A percentile compares a stretch with the other conserved stretches of the same genome.
Evolutionary conservation across 2,888 invertebrate species (phyloP).

Genomic region (Thereva unica): DNA sequence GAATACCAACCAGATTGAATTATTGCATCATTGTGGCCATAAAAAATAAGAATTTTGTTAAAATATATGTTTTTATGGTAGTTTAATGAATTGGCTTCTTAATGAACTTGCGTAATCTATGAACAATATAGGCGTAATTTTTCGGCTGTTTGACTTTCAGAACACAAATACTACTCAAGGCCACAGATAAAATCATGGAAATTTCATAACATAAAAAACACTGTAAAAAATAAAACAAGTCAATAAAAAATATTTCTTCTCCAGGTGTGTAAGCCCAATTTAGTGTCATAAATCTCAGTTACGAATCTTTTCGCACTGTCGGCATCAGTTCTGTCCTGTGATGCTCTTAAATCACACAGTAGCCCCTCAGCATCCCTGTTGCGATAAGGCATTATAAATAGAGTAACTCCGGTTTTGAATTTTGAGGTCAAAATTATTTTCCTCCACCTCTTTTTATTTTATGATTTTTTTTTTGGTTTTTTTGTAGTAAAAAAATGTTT

Average conservation of each 20-base stretch:
- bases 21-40: too few relatives aligned
- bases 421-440: conserved; percentile 36
- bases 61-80: too few relatives aligned
- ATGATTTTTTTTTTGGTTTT: conserved; percentile 3
- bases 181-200: conserved; percentile 1
- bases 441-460: neutral
- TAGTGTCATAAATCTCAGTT: conserved; percentile 22
- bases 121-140: too few relatives aligned
- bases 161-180: conserved; percentile 12
- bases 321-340: conserved; percentile 19
- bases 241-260: too few relatives aligned
- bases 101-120: conserved; percentile 20
- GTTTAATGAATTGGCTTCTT: conserved; percentile 2
- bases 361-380: conserved; percentile 16
- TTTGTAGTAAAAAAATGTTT: neutral
- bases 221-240: too few relatives aligned
- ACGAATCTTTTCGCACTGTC: neutral
- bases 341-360: conserved; percentile 20
- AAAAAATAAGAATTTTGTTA: too few relatives aligned
- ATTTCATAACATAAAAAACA: conserved; percentile 4
- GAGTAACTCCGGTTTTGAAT: conserved; percentile 15
- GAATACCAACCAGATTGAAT: too few relatives aligned
- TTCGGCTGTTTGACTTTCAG: neutral
- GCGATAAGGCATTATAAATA: conserved; percentile 26
- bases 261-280: conserved; percentile 13